phyloP scores from a whole-genome alignment of 2,797 vertebrate genomes.

The Gastrophryne carolinensis region DNA sequence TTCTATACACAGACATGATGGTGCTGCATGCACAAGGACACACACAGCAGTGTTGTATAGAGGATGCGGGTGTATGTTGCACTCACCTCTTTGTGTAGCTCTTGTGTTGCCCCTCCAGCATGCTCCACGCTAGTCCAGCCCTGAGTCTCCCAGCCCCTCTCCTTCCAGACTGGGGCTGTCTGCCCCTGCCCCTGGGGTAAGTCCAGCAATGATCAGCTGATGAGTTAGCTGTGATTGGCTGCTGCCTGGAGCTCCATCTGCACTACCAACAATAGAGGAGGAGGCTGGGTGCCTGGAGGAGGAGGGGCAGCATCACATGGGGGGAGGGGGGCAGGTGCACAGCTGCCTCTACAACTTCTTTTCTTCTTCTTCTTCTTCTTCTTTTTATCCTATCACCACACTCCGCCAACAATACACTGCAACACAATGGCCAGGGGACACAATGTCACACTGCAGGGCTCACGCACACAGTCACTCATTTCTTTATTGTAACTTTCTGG shows the following conservation, averaged over 20 bases:
- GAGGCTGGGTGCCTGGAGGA: constrained; percentile 15
- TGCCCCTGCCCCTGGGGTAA: constrained; percentile 72
- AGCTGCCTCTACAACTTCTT: constrained; percentile 7
- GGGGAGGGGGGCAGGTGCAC: constrained; percentile 32
- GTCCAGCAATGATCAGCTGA: constrained; percentile 70
- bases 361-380: no score
- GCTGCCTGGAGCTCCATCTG: constrained; percentile 52
- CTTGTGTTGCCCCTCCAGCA: background rate
- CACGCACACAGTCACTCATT: no score
- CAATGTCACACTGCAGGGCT: no score
- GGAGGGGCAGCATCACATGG: background rate
- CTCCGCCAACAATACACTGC: no score
- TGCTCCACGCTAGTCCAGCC: background rate
- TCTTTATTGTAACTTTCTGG: no score
- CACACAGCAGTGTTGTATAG: background rate
- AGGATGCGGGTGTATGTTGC: background rate
- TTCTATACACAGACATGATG: background rate
- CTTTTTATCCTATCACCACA: no score
- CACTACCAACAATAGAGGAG: constrained; percentile 47
- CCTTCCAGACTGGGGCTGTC: constrained; percentile 41
- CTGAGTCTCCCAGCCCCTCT: constrained; percentile 3
- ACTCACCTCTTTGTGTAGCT: constrained; percentile 19
- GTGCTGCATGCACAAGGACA: background rate
- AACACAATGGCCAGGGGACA: no score
- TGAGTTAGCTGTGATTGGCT: constrained; percentile 64